Conservation (phyloP, 2,888 invertebrate species). For the Entomobrya multifasciata region DNA sequence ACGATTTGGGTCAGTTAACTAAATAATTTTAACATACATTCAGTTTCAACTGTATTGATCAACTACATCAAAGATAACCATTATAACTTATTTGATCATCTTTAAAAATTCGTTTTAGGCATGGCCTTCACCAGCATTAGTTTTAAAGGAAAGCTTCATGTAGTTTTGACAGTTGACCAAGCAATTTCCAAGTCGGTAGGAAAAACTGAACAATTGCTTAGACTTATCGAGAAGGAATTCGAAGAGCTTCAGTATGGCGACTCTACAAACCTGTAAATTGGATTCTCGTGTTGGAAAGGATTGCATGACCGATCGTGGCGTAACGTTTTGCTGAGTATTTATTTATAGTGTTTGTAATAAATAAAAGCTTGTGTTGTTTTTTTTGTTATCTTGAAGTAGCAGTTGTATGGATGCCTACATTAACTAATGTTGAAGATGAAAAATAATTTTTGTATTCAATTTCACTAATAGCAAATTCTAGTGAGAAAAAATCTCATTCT, state of each 20-base stretch:
- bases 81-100: neutral
- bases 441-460: no score
- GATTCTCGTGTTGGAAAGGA: neutral
- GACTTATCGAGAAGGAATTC: conserved; percentile 31
- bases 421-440: no score
- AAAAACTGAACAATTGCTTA: conserved; percentile 25
- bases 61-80: no score
- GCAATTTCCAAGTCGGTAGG: conserved; percentile 9
- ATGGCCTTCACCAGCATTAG: conserved; percentile 37
- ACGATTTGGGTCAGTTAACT: conserved; percentile 51
- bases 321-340: no score
- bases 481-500: no score
- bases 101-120: conserved; percentile 9
- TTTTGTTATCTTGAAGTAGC: no score
- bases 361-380: no score
- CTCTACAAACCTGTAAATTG: conserved; percentile 29
- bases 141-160: conserved; percentile 29
- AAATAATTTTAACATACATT: neutral
- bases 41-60: no score
- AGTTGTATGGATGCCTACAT: no score
- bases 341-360: no score
- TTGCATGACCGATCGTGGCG: neutral
- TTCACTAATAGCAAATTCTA: no score
- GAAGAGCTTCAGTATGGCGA: conserved; percentile 43
- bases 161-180: conserved; percentile 29